Evolutionary conservation across 1,140 invertebrate genomes (phyloP), one percentile per base, ranked within the genome.

Genomic region (Danaus melanippus): DNA sequence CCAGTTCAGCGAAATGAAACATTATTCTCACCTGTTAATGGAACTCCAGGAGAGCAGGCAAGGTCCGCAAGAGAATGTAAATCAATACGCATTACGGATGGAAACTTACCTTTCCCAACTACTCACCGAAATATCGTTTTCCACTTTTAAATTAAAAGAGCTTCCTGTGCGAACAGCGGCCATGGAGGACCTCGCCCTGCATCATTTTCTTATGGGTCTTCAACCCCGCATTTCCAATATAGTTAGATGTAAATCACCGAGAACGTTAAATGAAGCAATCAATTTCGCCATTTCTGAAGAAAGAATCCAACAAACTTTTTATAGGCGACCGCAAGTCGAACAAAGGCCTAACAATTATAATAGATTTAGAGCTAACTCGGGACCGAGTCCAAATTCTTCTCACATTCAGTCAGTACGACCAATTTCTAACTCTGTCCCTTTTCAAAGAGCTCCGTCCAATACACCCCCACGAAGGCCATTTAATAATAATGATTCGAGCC

Each of bases 141-240:
- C 15, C 11, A 8, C 4, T 42, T 9, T 4, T 47, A 47, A 54
- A 17, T 15, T 42, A 11, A 17, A 11, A 3, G 50, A 58, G 45
- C 8, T 57, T 11, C 9, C 43, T 10, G 60, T 60, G 0, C 17
- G 64, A 2, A 47, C 47, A 21, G 59, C 64, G 0, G 61, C 67
- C 1, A 69, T 62, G 57, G 60, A 67, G 17, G 64, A 69, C 5
- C 45, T 67, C n/a, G 64, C 62, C 8, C 50, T 69, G 1, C 62
- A 67, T 46, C 44, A 51, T 41, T 63, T 62, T 10, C 2, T 56
- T 10, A 60, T 71, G 42, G 65, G 68, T 9, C 32, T 66, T 9
- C 42, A 58, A 7, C 61, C 63, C n/a, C 9, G 58, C 10, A 44
- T 71, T 42, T 63, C 62, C 0, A 71, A 59, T 10, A 59, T 68